Conservation (phyloP, 2,888 invertebrate genomes). For the Zaprionus obscuricornis region DNA sequence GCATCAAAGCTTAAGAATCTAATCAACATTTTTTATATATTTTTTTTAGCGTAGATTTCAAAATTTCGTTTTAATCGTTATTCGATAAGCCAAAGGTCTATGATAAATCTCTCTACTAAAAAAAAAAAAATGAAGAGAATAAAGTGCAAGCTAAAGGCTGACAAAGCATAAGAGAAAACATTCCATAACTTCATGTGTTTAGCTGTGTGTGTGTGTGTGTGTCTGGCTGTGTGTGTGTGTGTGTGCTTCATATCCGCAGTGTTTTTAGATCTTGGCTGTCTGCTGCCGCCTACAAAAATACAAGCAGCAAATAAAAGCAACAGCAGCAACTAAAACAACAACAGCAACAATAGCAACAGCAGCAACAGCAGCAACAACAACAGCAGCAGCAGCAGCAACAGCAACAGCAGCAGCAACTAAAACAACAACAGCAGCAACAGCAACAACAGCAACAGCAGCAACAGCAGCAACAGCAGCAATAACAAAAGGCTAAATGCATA, state of each 20-base stretch:
- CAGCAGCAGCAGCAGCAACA: slow-evolving; percentile 13
- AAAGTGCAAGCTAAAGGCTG: slow-evolving; percentile 42
- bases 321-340: slow-evolving; percentile 3
- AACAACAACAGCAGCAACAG: slow-evolving; percentile 3
- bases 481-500: slow-evolving; percentile 67
- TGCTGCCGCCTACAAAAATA: slow-evolving; percentile 33
- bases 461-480: slow-evolving; percentile 19
- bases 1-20: no score
- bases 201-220: slow-evolving; percentile 1
- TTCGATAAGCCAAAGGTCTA: no score
- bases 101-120: no score
- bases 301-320: not conserved
- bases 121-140: no score
- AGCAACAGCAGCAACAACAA: slow-evolving; percentile 36
- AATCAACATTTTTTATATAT: no score
- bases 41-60: no score
- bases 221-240: slow-evolving; percentile 9
- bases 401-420: not conserved
- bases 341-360: slow-evolving; percentile 3
- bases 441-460: slow-evolving; percentile 33
- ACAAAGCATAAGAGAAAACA: slow-evolving; percentile 44
- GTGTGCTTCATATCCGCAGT: slow-evolving; percentile 22
- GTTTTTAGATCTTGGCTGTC: slow-evolving; percentile 27
- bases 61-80: no score
- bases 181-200: slow-evolving; percentile 31